phyloP scores from a whole-genome alignment of 2,113 vertebrate species.

The Macquaria ambigua region DNA sequence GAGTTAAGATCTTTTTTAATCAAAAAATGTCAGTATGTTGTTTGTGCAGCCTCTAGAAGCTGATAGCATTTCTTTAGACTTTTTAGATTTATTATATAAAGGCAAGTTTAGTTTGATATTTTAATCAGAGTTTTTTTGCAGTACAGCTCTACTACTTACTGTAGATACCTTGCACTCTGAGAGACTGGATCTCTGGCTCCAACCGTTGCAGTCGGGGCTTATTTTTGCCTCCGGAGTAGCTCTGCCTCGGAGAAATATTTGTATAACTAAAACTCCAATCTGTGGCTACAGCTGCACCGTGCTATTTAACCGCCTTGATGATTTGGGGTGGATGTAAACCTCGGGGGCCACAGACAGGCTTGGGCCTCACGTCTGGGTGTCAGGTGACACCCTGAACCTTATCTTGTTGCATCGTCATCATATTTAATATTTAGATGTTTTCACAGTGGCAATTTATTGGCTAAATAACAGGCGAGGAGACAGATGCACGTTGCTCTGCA shows the following conservation, averaged over 20 bases:
- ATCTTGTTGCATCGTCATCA: conserved; percentile 71
- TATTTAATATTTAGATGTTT: conserved; percentile 80
- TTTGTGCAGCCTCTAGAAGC: neutral
- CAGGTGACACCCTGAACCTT: conserved; percentile 64
- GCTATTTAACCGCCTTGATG: conserved; percentile 68
- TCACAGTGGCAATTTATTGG: conserved; percentile 71
- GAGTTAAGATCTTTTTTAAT: neutral
- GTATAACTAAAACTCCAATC: conserved; percentile 67
- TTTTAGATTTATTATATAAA: neutral
- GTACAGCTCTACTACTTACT: neutral
- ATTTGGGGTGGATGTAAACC: conserved; percentile 63
- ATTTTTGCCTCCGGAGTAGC: conserved; percentile 33
- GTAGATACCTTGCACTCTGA: neutral
- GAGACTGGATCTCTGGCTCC: neutral
- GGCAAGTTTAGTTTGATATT: neutral
- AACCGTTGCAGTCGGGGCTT: conserved; percentile 3
- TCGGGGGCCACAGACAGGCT: conserved; percentile 19
- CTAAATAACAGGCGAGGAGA: conserved; percentile 48
- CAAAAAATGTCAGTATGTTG: neutral
- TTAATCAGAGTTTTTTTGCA: conserved; percentile 7
- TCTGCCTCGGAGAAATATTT: conserved; percentile 61
- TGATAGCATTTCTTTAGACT: neutral
- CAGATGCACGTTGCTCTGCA: conserved; percentile 57
- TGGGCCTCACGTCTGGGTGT: conserved; percentile 56
- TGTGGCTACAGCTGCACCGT: conserved; percentile 74